These are phyloP conservation scores for Calypte anna DNA, from an alignment of 2,113 vertebrate species.

Conservation along the genomic window DNA sequence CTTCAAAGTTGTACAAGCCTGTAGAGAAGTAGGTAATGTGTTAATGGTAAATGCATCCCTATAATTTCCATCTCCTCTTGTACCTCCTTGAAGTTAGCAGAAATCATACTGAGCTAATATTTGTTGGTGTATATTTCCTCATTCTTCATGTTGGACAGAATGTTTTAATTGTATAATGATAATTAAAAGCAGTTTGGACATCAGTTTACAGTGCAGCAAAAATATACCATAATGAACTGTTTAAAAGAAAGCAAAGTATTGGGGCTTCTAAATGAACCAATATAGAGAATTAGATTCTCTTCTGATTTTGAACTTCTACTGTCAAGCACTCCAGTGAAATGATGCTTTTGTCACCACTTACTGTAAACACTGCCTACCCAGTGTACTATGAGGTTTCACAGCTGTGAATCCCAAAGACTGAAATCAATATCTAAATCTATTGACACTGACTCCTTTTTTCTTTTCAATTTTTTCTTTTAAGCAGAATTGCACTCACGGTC, in stretches of 20 bases:
- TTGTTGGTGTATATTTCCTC: neutral
- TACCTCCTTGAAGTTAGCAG: neutral
- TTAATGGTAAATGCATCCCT: neutral
- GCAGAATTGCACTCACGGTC: neutral
- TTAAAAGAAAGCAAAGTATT: neutral
- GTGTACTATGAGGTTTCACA: neutral
- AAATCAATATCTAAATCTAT: slow-evolving; percentile 15
- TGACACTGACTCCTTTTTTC: neutral
- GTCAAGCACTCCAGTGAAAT: neutral
- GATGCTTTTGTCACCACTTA: neutral
- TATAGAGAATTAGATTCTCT: neutral
- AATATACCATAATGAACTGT: neutral
- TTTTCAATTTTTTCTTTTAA: neutral
- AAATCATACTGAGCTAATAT: neutral
- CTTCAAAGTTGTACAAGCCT: neutral
- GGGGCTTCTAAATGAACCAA: neutral
- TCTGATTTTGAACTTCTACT: neutral
- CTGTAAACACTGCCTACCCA: neutral
- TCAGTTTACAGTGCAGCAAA: neutral
- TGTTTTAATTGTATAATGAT: neutral
- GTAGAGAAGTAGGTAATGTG: neutral
- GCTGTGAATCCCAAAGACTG: neutral
- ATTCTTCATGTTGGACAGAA: neutral
- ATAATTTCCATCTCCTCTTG: neutral
- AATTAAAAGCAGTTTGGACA: neutral